A percentile compares a stretch with the other conserved stretches of the same genome.
Evolutionary conservation across 2,888 invertebrate species (phyloP).

Genomic region (Raillietiella orientalis): DNA sequence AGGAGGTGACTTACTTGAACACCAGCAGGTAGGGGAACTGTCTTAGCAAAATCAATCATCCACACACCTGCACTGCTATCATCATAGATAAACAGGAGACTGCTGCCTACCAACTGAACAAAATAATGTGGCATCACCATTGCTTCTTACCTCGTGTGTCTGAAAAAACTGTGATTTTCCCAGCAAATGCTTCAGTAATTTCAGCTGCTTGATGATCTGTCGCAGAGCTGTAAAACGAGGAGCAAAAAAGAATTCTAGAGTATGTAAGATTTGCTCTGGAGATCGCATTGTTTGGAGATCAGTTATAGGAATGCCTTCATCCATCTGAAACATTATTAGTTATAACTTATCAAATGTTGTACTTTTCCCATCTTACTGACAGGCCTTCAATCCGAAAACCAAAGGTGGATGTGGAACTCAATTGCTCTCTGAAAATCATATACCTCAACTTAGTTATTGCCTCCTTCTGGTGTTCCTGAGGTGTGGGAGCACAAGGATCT

Average conservation of each 20-base stretch:
- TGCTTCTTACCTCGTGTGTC: conserved; percentile 33
- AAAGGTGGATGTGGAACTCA: conserved; percentile 64
- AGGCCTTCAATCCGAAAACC: conserved; percentile 91
- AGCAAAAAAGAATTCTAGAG: no score
- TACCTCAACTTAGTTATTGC: conserved; percentile 85
- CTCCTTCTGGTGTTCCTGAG: conserved; percentile 37
- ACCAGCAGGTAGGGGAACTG: conserved; percentile 34
- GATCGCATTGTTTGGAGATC: conserved; percentile 62
- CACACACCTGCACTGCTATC: conserved; percentile 58
- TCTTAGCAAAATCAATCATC: conserved; percentile 94
- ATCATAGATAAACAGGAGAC: conserved; percentile 76
- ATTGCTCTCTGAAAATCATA: conserved; percentile 79
- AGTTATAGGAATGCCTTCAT: conserved; percentile 44
- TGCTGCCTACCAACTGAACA: conserved; percentile 45
- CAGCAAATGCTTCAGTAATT: conserved; percentile 38
- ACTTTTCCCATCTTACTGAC: conserved; percentile 19
- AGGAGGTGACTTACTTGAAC: conserved; percentile 36
- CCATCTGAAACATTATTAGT: conserved; percentile 16
- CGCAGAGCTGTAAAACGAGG: conserved; percentile 9
- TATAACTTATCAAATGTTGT: conserved; percentile 1
- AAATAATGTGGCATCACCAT: conserved; percentile 4
- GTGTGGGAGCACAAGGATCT: conserved; percentile 53
- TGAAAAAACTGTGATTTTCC: conserved; percentile 48
- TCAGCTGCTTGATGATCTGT: no score
- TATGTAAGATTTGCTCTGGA: conserved; percentile 31